Evolutionary conservation across 2,797 vertebrate genomes (phyloP).

Genomic region (Acestrorhynchus altus): DNA sequence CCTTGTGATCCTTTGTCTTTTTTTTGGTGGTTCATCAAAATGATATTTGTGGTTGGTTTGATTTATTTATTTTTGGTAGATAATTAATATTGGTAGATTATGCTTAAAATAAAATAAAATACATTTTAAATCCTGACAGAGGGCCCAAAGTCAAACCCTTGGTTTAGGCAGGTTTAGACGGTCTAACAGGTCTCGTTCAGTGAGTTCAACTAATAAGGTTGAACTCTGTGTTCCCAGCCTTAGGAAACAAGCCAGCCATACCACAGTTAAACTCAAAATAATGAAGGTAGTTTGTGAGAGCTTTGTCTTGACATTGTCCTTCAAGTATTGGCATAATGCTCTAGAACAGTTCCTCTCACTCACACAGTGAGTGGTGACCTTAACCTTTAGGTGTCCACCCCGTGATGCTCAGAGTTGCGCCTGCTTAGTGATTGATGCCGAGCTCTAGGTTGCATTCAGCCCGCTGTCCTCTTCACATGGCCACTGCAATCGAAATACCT

Average conservation of each 20-base stretch:
- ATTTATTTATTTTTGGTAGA: too few relatives aligned
- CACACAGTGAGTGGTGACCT: background rate
- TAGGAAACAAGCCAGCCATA: background rate
- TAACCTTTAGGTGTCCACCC: background rate
- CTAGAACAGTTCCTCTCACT: background rate
- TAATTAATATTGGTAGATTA: too few relatives aligned
- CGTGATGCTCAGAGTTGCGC: background rate
- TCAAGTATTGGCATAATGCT: background rate
- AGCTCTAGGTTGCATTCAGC: background rate
- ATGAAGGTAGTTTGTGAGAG: background rate
- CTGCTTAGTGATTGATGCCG: background rate
- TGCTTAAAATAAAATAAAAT: too few relatives aligned
- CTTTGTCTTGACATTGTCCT: background rate
- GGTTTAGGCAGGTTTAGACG: background rate
- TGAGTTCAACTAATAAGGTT: background rate
- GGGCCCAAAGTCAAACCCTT: background rate
- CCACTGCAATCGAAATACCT: background rate
- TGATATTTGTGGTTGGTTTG: too few relatives aligned
- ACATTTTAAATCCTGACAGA: too few relatives aligned
- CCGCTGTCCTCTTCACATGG: background rate
- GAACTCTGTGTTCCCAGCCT: background rate
- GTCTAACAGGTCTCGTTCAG: background rate
- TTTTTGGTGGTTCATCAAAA: too few relatives aligned
- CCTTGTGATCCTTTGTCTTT: too few relatives aligned
- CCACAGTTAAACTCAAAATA: background rate